Conservation (phyloP, 2,888 invertebrate species). For the Nomada lathburiana region DNA sequence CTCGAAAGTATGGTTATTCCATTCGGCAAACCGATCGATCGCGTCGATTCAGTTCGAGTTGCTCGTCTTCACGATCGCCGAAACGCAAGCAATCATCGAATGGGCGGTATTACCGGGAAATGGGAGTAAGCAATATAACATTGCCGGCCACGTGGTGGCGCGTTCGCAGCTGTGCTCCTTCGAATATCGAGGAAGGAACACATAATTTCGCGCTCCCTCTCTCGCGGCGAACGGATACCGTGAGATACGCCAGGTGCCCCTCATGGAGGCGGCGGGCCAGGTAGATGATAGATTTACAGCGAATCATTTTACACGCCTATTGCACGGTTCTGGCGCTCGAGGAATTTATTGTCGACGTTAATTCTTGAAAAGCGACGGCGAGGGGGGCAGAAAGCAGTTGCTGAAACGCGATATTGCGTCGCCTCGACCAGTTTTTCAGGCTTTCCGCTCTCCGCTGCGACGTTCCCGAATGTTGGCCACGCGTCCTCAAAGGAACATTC, state of each 20-base stretch:
- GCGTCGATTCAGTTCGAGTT: not conserved
- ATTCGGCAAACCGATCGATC: not conserved
- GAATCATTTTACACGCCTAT: constrained; percentile 84
- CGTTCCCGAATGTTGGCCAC: not conserved
- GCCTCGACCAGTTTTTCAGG: constrained; percentile 46
- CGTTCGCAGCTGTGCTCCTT: constrained; percentile 70
- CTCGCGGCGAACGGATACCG: constrained; percentile 67
- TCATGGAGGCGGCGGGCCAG: constrained; percentile 74
- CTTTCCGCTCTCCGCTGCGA: constrained; percentile 32
- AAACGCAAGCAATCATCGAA: constrained; percentile 20
- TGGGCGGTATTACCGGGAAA: constrained; percentile 8
- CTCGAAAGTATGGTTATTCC: too few relatives aligned
- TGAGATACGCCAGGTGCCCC: constrained; percentile 80
- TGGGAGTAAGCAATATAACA: not conserved
- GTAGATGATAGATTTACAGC: constrained; percentile 82
- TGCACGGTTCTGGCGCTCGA: constrained; percentile 69
- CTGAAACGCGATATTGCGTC: constrained; percentile 56
- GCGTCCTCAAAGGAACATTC: too few relatives aligned
- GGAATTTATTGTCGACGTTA: constrained; percentile 76
- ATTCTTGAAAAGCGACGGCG: constrained; percentile 64
- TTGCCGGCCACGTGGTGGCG: constrained; percentile 58
- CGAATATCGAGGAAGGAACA: constrained; percentile 69
- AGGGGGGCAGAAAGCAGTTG: constrained; percentile 6
- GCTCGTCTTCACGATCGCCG: not conserved
- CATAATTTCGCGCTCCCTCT: constrained; percentile 67